These are phyloP conservation scores for Graptemys geographica DNA, from an alignment of 2,797 vertebrate species.

Conservation along the genomic window DNA sequence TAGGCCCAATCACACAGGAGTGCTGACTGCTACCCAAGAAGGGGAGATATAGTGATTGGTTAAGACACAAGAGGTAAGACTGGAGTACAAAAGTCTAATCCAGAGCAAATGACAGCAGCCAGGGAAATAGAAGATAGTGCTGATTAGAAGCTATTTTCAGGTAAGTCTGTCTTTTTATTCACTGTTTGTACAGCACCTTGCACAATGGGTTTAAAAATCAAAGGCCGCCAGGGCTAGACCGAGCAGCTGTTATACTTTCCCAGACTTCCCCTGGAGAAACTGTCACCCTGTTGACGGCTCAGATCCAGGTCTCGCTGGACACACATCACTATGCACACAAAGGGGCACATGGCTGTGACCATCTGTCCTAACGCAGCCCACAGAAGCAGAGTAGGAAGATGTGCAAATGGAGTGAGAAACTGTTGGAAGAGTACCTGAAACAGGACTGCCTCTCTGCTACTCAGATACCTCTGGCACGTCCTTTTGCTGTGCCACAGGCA, in stretches of 20 bases:
- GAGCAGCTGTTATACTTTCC: background rate
- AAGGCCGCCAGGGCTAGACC: fast-evolving
- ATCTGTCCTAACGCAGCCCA: background rate
- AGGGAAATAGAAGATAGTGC: background rate
- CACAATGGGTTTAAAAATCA: background rate
- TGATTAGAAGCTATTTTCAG: background rate
- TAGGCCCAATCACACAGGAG: too few species aligned
- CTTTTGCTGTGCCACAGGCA: fast-evolving
- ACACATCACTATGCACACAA: background rate
- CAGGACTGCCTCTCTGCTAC: background rate
- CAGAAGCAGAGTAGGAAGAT: background rate
- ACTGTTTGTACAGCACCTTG: too few species aligned
- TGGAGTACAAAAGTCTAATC: background rate
- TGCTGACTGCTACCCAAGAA: too few species aligned
- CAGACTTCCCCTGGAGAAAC: background rate
- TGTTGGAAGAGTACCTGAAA: background rate
- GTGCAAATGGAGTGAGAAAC: fast-evolving
- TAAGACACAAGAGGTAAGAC: background rate
- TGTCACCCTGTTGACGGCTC: background rate
- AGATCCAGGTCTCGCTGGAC: background rate
- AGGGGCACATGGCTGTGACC: background rate
- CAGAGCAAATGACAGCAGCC: background rate
- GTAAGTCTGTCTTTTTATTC: too few species aligned
- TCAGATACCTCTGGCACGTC: fast-evolving
- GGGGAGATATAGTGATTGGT: too few species aligned